phyloP scores from a whole-genome alignment of 2,113 vertebrate genomes.

The Caracal caracal region DNA sequence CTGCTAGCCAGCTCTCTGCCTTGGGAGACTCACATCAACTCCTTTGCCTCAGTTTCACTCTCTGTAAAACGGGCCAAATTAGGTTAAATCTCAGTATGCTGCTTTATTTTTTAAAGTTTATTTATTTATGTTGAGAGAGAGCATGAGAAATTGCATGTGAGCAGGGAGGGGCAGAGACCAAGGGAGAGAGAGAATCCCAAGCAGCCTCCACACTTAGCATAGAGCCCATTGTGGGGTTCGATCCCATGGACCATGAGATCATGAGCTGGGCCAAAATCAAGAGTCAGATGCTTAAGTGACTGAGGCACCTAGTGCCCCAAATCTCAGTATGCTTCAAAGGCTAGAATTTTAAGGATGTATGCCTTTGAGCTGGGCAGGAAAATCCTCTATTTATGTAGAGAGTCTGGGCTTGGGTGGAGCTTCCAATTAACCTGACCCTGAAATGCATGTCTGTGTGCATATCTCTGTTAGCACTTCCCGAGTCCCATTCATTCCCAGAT shows the following conservation, averaged over 20 bases:
- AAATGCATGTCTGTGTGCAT: background rate
- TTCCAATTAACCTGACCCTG: background rate
- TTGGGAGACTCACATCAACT: background rate
- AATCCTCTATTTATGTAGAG: background rate
- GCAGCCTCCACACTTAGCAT: too few relatives aligned
- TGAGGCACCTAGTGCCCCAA: too few relatives aligned
- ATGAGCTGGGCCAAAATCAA: too few relatives aligned
- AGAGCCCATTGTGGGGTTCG: too few relatives aligned
- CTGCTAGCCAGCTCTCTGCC: background rate
- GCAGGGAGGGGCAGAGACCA: too few relatives aligned
- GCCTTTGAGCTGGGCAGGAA: background rate
- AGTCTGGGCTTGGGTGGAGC: background rate
- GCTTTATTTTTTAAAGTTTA: too few relatives aligned
- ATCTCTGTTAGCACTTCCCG: background rate
- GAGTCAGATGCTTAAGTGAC: too few relatives aligned
- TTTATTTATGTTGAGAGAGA: too few relatives aligned
- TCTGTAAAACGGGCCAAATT: background rate
- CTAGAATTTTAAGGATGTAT: background rate
- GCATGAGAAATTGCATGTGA: too few relatives aligned
- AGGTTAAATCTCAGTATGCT: background rate
- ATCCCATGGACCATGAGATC: too few relatives aligned
- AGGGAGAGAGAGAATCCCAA: too few relatives aligned
- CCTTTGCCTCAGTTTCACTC: slow-evolving; percentile 2
- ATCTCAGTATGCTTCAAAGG: background rate
- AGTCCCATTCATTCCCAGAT: background rate